These are phyloP conservation scores for Mesorhabditis spiculigera DNA, from an alignment of 2,888 invertebrate species.

Conservation along the genomic window DNA sequence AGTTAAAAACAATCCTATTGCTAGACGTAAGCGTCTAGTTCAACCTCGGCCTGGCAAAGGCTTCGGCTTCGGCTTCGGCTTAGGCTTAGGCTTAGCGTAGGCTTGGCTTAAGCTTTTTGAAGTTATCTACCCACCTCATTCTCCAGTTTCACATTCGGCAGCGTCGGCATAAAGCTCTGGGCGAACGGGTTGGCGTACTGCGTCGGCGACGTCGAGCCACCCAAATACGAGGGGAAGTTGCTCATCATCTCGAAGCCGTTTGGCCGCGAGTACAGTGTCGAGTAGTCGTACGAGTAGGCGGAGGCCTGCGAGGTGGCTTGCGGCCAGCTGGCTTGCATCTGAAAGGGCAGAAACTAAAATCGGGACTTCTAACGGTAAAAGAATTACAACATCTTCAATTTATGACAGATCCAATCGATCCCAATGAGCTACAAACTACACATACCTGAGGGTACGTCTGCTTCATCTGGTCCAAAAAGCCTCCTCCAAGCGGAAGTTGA, in stretches of 20 bases:
- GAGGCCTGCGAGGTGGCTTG: not conserved
- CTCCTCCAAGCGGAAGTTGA: not conserved
- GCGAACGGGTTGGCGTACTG: not conserved
- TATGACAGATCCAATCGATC: not conserved
- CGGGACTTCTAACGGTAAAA: too few species aligned
- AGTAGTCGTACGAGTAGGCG: conserved; percentile 2
- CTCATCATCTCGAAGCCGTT: not conserved
- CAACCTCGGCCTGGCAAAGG: too few species aligned
- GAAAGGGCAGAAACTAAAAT: not conserved
- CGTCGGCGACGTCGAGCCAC: not conserved
- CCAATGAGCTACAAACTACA: not conserved
- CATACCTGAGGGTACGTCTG: not conserved
- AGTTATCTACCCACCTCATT: not conserved
- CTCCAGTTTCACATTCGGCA: not conserved
- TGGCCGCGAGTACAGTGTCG: not conserved
- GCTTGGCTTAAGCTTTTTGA: too few species aligned
- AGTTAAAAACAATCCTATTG: not conserved
- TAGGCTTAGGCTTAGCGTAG: too few species aligned
- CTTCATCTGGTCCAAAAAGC: not conserved
- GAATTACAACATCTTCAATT: not conserved
- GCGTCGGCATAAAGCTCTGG: not conserved
- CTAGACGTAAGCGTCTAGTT: not conserved
- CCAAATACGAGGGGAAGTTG: not conserved
- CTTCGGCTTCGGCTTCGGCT: too few species aligned
- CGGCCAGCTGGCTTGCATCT: conserved; percentile 2